These are phyloP conservation scores for Philereme transversata DNA, from an alignment of 2,888 invertebrate species.

Conservation along the genomic window DNA sequence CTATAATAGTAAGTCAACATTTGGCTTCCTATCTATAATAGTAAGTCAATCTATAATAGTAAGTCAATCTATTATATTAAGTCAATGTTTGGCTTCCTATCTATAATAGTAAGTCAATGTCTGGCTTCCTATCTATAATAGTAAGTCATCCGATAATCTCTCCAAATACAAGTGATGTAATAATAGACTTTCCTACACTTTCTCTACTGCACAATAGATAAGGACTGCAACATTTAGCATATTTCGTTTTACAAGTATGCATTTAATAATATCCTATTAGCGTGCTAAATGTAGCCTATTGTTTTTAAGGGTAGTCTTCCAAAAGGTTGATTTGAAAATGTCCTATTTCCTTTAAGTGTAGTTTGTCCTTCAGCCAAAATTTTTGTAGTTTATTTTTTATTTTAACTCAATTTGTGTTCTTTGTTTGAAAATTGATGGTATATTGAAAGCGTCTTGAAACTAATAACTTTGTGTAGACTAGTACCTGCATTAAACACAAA, in stretches of 20 bases:
- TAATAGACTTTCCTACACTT: conserved; percentile 54
- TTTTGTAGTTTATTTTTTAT: conserved; percentile 24
- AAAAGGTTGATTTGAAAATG: conserved; percentile 60
- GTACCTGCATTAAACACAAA: conserved; percentile 8
- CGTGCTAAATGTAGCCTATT: conserved; percentile 45
- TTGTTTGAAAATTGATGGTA: conserved; percentile 28
- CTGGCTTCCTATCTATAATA: conserved; percentile 71
- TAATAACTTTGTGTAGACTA: conserved; percentile 11
- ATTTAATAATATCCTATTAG: conserved; percentile 51
- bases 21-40: no score
- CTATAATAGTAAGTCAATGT: conserved; percentile 59
- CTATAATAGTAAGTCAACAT: no score
- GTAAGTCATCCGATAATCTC: conserved; percentile 57
- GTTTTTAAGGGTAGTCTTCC: conserved; percentile 72
- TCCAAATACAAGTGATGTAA: conserved; percentile 66
- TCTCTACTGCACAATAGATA: conserved; percentile 68
- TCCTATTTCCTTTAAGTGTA: conserved; percentile 41
- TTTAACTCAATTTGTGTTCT: conserved; percentile 31
- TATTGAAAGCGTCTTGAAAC: conserved; percentile 13
- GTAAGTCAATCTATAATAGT: no score
- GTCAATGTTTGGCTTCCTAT: neutral
- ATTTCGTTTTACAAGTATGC: conserved; percentile 46
- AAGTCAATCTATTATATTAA: no score
- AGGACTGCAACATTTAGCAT: conserved; percentile 48
- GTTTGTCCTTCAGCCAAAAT: conserved; percentile 35